Percentiles rank a stretch among this genome's conserved stretches.
Evolutionary conservation across 2,888 invertebrate species (phyloP).

Genomic region (Sphecodes monilicornis): DNA sequence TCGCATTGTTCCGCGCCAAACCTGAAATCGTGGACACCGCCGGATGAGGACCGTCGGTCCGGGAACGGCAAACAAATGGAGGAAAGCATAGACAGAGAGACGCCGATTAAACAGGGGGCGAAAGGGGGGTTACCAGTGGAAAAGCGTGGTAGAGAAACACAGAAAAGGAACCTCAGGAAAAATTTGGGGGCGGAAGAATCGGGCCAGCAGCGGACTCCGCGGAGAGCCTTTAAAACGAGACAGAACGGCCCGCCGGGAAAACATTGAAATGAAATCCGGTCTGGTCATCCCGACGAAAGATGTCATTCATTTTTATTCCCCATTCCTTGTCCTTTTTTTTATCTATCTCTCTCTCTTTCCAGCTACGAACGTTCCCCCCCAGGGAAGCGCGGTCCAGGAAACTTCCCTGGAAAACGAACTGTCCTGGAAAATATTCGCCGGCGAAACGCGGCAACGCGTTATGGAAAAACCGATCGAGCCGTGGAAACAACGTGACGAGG

Average conservation of each 20-base stretch:
- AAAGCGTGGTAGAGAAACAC: conserved; percentile 19
- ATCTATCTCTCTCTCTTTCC: not conserved
- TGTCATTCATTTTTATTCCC: conserved; percentile 10
- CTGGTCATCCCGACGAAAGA: conserved; percentile 25
- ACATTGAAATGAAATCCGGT: conserved; percentile 25
- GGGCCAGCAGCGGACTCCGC: conserved; percentile 38
- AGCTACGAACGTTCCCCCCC: not conserved
- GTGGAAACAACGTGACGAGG: conserved; percentile 37
- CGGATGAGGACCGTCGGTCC: conserved; percentile 42
- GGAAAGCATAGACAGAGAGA: conserved; percentile 29
- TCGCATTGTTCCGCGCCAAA: conserved; percentile 62
- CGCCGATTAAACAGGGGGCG: conserved; percentile 42
- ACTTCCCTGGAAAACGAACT: conserved; percentile 7
- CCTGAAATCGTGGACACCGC: conserved; percentile 67
- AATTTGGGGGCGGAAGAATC: conserved; percentile 44
- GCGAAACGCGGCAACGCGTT: conserved; percentile 14
- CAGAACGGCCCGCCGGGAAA: conserved; percentile 26
- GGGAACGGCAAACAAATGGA: conserved; percentile 30
- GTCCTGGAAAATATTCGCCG: not conserved
- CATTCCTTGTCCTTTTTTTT: not conserved
- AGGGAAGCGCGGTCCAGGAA: not conserved
- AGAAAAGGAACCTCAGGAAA: conserved; percentile 29
- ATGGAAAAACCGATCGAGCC: conserved; percentile 44
- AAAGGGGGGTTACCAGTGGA: conserved; percentile 10
- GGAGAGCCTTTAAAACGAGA: conserved; percentile 66